phyloP scores from a whole-genome alignment of 2,888 invertebrate species.

The Lochmaea crataegi region DNA sequence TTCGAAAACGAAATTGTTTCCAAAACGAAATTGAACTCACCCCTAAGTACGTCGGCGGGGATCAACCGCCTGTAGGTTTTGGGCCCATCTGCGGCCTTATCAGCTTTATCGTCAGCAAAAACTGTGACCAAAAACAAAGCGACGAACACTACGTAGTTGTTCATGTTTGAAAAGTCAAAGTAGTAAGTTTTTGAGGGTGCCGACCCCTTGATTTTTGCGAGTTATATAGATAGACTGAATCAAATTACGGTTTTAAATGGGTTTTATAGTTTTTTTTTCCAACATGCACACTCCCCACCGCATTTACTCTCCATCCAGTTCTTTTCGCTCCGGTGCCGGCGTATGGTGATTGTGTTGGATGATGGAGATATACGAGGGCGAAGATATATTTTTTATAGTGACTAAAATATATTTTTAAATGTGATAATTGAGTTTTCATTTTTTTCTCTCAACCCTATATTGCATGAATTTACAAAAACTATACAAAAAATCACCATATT shows the following conservation, averaged over 20 bases:
- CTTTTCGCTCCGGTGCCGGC: slow-evolving; percentile 24
- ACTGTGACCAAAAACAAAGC: slow-evolving; percentile 69
- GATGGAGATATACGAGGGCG: slow-evolving; percentile 19
- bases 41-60: slow-evolving; percentile 90
- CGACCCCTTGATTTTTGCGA: slow-evolving; percentile 29
- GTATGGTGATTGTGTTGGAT: slow-evolving; percentile 13
- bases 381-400: slow-evolving; percentile 19
- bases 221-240: slow-evolving; percentile 18
- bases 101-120: slow-evolving; percentile 50
- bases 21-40: slow-evolving; percentile 64
- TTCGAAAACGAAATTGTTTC: too few species aligned
- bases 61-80: slow-evolving; percentile 86
- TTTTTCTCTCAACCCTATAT: too few species aligned
- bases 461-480: too few species aligned
- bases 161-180: slow-evolving; percentile 64
- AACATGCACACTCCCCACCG: slow-evolving; percentile 14
- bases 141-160: slow-evolving; percentile 66
- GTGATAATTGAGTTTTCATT: too few species aligned
- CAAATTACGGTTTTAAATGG: neutral
- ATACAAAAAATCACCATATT: too few species aligned
- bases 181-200: slow-evolving; percentile 25
- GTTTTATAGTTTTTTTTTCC: slow-evolving; percentile 27
- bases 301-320: slow-evolving; percentile 1
- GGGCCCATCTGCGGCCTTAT: slow-evolving; percentile 64
- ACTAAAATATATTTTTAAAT: too few species aligned